These are phyloP conservation scores for Halyomorpha halys DNA, from an alignment of 1,140 invertebrate species.

Conservation along the genomic window DNA sequence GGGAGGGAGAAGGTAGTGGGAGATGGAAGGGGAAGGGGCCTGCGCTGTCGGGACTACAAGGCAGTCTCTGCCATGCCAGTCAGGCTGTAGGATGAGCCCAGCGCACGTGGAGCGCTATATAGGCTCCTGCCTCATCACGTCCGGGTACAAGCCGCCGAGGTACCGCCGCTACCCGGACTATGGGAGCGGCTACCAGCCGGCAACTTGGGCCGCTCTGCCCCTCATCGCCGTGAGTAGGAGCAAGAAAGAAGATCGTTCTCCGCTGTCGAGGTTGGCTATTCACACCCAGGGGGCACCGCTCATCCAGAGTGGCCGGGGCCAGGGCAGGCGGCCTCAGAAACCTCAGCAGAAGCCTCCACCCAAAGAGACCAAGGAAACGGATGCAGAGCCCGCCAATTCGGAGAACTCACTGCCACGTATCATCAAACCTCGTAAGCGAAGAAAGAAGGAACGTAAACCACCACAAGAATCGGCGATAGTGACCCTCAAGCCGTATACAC, in stretches of 20 bases:
- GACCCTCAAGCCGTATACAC: conserved; percentile 37
- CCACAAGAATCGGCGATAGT: conserved; percentile 29
- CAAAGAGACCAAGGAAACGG: conserved; percentile 39
- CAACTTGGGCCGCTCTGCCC: conserved; percentile 7
- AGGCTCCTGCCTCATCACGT: conserved; percentile 15
- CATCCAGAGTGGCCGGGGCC: conserved; percentile 37
- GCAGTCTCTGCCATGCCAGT: conserved; percentile 14
- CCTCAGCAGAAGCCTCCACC: conserved; percentile 18
- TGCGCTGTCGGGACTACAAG: neutral
- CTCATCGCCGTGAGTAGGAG: neutral
- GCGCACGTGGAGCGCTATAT: conserved; percentile 14
- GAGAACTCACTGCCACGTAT: conserved; percentile 73
- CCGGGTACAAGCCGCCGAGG: conserved; percentile 5
- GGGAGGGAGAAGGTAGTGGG: neutral
- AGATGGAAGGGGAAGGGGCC: neutral
- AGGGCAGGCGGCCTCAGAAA: conserved; percentile 24
- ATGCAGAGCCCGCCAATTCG: conserved; percentile 56
- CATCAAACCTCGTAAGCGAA: conserved; percentile 75
- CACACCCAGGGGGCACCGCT: conserved; percentile 67
- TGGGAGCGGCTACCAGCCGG: neutral
- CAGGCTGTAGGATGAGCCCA: conserved; percentile 7
- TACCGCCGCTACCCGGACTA: conserved; percentile 12
- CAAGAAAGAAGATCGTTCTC: conserved; percentile 31
- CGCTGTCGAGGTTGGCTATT: conserved; percentile 53
- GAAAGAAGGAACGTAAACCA: conserved; percentile 78